Percentiles rank a stretch among this genome's conserved stretches.
phyloP scores from a whole-genome alignment of 2,888 invertebrate genomes.

The Malacosoma neustria region DNA sequence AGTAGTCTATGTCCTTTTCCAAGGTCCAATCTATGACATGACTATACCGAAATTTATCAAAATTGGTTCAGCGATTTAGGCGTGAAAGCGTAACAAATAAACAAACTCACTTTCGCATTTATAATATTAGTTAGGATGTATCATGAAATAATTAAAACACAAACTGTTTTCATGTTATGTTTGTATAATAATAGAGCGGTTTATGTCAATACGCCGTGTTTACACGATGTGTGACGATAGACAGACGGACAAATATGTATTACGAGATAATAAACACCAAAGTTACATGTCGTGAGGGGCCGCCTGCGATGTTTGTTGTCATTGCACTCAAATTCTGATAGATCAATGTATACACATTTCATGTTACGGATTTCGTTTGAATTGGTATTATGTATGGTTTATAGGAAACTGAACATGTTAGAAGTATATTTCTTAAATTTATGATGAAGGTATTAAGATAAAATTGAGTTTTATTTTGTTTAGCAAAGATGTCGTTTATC shows the following conservation, averaged over 20 bases:
- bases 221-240: neutral
- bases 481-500: too few species aligned
- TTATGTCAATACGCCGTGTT: neutral
- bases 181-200: neutral
- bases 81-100: too few species aligned
- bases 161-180: neutral
- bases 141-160: too few species aligned
- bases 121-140: too few species aligned
- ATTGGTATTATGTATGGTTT: too few species aligned
- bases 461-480: neutral
- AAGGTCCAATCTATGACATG: too few species aligned
- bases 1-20: too few species aligned
- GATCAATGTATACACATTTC: neutral
- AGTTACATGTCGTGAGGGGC: neutral
- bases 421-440: too few species aligned
- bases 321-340: neutral
- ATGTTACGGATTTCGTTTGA: neutral
- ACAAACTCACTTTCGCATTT: too few species aligned
- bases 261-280: neutral
- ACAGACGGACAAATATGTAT: neutral
- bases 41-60: too few species aligned
- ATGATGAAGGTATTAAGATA: neutral
- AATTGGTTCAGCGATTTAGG: too few species aligned
- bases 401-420: too few species aligned
- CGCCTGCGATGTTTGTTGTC: neutral